Conservation (phyloP, 2,888 invertebrate genomes). For the Eupithecia abbreviata region DNA sequence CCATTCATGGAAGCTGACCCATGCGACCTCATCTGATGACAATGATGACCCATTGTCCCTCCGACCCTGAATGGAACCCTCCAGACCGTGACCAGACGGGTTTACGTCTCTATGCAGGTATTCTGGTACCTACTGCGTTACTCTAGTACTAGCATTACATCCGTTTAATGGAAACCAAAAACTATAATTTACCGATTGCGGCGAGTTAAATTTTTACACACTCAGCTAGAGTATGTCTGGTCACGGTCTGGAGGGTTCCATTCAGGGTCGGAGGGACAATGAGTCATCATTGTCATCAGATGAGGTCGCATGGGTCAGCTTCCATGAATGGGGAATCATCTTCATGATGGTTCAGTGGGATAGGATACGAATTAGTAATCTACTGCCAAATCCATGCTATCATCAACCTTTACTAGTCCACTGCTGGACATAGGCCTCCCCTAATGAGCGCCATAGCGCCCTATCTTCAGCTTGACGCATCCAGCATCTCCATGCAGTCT, state of each 20-base stretch:
- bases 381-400: too few species aligned
- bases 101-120: slow-evolving; percentile 2
- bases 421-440: too few species aligned
- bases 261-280: slow-evolving; percentile 2
- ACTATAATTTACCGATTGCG: too few species aligned
- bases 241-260: not conserved
- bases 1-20: not conserved
- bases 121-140: not conserved
- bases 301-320: not conserved
- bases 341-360: not conserved
- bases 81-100: not conserved
- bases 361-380: too few species aligned
- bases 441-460: too few species aligned
- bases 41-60: slow-evolving; percentile 4
- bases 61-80: not conserved
- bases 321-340: not conserved
- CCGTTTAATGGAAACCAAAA: not conserved
- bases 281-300: slow-evolving; percentile 2
- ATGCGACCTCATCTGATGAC: not conserved
- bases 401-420: too few species aligned
- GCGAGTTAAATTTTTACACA: too few species aligned
- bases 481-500: too few species aligned
- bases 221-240: not conserved
- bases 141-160: not conserved
- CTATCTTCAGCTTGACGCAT: too few species aligned